These are phyloP conservation scores for Acrossocheilus wenchowensis DNA, from an alignment of 2,797 vertebrate genomes.

Conservation along the genomic window DNA sequence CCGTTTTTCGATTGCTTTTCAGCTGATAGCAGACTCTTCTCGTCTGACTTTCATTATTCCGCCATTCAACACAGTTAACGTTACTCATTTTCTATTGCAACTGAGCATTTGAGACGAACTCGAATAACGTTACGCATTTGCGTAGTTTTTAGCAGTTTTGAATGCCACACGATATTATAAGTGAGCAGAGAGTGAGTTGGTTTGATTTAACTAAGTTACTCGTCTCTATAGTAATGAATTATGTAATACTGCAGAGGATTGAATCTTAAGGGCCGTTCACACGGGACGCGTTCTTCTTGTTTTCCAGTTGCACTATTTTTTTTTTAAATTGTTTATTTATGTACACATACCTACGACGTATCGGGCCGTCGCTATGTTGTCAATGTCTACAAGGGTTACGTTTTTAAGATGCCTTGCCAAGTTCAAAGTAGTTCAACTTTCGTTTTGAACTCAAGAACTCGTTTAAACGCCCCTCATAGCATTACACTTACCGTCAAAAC, in stretches of 20 bases:
- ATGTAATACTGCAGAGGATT: constrained; percentile 80
- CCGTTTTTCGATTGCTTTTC: not conserved
- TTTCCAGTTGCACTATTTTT: not conserved
- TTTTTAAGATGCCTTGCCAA: not conserved
- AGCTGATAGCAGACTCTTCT: not conserved
- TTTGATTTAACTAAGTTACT: constrained; percentile 57
- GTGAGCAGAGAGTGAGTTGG: not conserved
- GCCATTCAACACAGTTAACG: not conserved
- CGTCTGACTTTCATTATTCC: constrained; percentile 29
- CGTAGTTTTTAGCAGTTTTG: not conserved
- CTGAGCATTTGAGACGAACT: not conserved
- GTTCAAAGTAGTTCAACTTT: constrained; percentile 16
- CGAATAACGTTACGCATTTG: not conserved
- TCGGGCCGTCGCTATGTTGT: not conserved
- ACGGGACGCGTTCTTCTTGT: constrained; percentile 45
- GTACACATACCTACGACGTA: not conserved
- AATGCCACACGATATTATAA: not conserved
- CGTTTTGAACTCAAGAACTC: constrained; percentile 2
- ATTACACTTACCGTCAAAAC: not conserved
- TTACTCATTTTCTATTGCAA: not conserved
- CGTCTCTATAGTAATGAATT: constrained; percentile 70
- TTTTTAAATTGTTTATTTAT: not conserved
- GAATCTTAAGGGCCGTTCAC: constrained; percentile 63
- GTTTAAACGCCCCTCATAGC: not conserved
- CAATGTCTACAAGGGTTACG: not conserved